phyloP scores from a whole-genome alignment of 2,113 vertebrate genomes.

The Dryoscopus gambensis region DNA sequence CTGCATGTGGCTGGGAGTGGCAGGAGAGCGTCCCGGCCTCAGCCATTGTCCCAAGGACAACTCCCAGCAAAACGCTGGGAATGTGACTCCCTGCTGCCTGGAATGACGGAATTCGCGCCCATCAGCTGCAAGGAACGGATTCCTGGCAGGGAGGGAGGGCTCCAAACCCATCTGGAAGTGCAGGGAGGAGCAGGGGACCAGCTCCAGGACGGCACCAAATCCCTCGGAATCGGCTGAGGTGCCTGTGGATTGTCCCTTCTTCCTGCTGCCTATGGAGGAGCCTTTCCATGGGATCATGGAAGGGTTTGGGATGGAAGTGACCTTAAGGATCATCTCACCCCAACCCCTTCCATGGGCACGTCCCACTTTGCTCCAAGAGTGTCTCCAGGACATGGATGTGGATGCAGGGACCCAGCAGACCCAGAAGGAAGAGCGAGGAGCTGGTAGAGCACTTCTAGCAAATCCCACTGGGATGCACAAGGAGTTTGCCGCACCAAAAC shows the following conservation, averaged over 20 bases:
- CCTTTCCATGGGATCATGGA: not conserved
- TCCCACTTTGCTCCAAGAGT: not conserved
- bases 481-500: not conserved
- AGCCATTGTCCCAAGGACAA: rapidly evolving
- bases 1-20: rapidly evolving
- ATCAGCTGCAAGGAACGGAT: rapidly evolving
- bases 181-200: rapidly evolving
- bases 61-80: not conserved
- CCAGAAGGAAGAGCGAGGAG: not conserved
- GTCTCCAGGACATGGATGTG: not conserved
- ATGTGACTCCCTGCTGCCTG: not conserved
- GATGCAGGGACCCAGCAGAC: not conserved
- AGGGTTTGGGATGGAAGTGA: not conserved
- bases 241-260: not conserved
- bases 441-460: not conserved
- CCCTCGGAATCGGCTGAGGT: not conserved
- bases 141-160: not conserved
- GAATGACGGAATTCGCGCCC: slow-evolving; percentile 1
- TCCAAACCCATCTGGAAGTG: rapidly evolving
- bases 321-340: not conserved
- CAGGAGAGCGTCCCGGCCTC: not conserved
- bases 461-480: not conserved
- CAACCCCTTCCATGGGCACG: not conserved
- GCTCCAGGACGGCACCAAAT: not conserved
- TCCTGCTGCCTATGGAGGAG: not conserved